These are phyloP conservation scores for Drosophila obscura DNA, from an alignment of 1,140 invertebrate genomes.

Conservation along the genomic window DNA sequence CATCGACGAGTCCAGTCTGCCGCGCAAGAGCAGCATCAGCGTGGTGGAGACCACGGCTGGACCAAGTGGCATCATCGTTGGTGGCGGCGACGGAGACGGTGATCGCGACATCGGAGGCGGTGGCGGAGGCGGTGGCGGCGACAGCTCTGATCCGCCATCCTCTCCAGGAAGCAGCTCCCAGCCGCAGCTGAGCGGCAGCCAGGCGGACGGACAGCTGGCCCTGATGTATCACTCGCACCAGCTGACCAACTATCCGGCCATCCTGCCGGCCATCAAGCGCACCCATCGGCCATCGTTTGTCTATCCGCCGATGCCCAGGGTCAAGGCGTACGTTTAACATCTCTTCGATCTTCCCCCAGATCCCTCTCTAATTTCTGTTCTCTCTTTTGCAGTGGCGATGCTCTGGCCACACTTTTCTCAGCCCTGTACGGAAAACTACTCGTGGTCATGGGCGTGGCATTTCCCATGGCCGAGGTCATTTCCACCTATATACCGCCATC, in stretches of 20 bases:
- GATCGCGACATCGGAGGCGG: slow-evolving; percentile 46
- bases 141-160: slow-evolving; percentile 79
- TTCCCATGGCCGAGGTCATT: slow-evolving; percentile 96
- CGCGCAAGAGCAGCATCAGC: slow-evolving; percentile 52
- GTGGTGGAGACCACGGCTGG: slow-evolving; percentile 44
- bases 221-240: slow-evolving; percentile 83
- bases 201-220: slow-evolving; percentile 66
- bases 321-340: slow-evolving; percentile 75
- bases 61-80: slow-evolving; percentile 63
- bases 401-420: slow-evolving; percentile 91
- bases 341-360: no score
- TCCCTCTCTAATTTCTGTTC: slow-evolving; percentile 1
- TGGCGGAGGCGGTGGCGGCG: slow-evolving; percentile 44
- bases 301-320: slow-evolving; percentile 78
- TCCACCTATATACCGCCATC: slow-evolving; percentile 95
- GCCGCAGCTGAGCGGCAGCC: slow-evolving; percentile 50
- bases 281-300: slow-evolving; percentile 82
- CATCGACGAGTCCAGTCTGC: slow-evolving; percentile 81
- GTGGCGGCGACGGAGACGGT: slow-evolving; percentile 56
- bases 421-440: slow-evolving; percentile 96
- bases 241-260: slow-evolving; percentile 74
- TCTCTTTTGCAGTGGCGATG: slow-evolving; percentile 64
- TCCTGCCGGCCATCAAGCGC: slow-evolving; percentile 79
- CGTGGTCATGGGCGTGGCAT: slow-evolving; percentile 96
- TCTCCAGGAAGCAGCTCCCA: slow-evolving; percentile 60